phyloP scores from a whole-genome alignment of 2,888 invertebrate genomes.

The Taenaris catops region DNA sequence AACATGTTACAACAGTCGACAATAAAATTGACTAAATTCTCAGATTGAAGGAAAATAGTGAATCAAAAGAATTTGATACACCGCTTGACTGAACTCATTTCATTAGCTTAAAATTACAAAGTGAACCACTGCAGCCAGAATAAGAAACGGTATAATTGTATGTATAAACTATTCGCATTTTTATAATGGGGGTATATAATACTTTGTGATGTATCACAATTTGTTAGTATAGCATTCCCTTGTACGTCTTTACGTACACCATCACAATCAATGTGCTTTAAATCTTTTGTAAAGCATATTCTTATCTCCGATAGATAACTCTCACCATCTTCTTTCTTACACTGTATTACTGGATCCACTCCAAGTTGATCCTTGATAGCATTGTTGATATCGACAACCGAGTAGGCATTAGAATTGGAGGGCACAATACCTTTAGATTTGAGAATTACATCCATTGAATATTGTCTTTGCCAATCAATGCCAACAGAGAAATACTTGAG shows the following conservation, averaged over 20 bases:
- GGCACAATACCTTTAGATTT: conserved; percentile 75
- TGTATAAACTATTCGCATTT: conserved; percentile 54
- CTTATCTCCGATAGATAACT: conserved; percentile 85
- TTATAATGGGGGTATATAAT: conserved; percentile 78
- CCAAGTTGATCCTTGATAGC: conserved; percentile 74
- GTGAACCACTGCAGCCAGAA: conserved; percentile 83
- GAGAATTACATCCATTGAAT: conserved; percentile 81
- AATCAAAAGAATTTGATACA: too few species aligned
- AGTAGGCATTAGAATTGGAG: conserved; percentile 34
- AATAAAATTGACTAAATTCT: too few species aligned
- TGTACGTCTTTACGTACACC: conserved; percentile 45
- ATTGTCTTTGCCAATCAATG: conserved; percentile 79
- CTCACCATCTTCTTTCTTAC: conserved; percentile 78
- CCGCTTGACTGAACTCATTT: too few species aligned
- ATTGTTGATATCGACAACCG: conserved; percentile 34
- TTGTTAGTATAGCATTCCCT: conserved; percentile 72
- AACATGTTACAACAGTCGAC: too few species aligned
- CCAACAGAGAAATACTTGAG: conserved; percentile 85
- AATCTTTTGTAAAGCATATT: conserved; percentile 85
- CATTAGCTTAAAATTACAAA: conserved; percentile 46
- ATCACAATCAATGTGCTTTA: conserved; percentile 84
- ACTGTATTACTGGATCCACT: conserved; percentile 82
- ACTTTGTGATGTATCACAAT: conserved; percentile 75
- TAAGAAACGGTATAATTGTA: conserved; percentile 77
- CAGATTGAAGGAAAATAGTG: too few species aligned